phyloP scores from a whole-genome alignment of 2,888 invertebrate genomes.

The Meganola albula region DNA sequence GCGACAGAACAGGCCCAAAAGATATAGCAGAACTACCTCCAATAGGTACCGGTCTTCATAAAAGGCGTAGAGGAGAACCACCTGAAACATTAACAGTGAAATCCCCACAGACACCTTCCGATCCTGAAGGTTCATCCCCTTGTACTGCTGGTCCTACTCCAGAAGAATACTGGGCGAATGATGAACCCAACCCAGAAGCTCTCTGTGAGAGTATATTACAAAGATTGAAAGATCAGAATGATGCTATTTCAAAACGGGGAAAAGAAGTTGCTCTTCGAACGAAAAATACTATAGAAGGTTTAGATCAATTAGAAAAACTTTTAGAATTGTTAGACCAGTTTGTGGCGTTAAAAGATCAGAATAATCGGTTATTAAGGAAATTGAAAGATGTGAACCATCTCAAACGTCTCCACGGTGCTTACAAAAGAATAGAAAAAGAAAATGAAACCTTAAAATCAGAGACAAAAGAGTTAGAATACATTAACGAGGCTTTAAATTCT shows the following conservation, averaged over 20 bases:
- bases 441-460: conserved; percentile 57
- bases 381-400: conserved; percentile 85
- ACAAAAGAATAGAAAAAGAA: conserved; percentile 68
- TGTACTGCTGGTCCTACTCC: conserved; percentile 59
- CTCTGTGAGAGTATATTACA: conserved; percentile 64
- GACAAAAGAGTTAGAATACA: conserved; percentile 52
- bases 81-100: conserved; percentile 61
- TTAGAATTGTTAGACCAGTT: conserved; percentile 87
- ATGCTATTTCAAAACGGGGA: conserved; percentile 71
- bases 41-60: conserved; percentile 63
- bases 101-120: conserved; percentile 57
- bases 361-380: conserved; percentile 81
- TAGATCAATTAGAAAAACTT: conserved; percentile 88
- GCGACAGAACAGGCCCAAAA: conserved; percentile 38
- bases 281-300: conserved; percentile 79
- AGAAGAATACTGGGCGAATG: conserved; percentile 51
- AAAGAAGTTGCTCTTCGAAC: conserved; percentile 75
- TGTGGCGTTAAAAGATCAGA: conserved; percentile 83
- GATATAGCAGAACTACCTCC: conserved; percentile 58
- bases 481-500: conserved; percentile 71
- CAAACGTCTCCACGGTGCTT: conserved; percentile 80
- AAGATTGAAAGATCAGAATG: conserved; percentile 55
- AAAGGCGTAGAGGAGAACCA: conserved; percentile 62
- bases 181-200: conserved; percentile 49
- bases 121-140: conserved; percentile 64